Percentiles rank a stretch among this genome's conserved stretches.
phyloP scores from a whole-genome alignment of 2,888 invertebrate species.

The Ecdyonurus torrentis region DNA sequence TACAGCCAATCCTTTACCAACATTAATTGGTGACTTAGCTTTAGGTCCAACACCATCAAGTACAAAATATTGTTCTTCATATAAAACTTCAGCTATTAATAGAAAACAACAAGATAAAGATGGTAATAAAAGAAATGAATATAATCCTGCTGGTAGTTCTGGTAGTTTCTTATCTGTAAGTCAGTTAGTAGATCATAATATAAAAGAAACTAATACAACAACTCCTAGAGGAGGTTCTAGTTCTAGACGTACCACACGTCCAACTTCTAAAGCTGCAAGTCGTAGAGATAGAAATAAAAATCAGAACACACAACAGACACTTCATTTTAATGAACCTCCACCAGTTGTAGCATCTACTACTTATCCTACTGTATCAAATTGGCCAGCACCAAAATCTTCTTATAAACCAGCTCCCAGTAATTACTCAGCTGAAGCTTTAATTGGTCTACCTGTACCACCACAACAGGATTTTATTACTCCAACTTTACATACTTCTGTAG shows the following conservation, averaged over 20 bases:
- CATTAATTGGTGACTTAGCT: slow-evolving; percentile 42
- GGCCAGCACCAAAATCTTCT: not conserved
- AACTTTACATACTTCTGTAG: not conserved
- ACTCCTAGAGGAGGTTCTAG: not conserved
- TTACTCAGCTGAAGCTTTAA: slow-evolving; percentile 27
- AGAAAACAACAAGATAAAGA: slow-evolving; percentile 17
- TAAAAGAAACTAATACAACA: slow-evolving; percentile 5
- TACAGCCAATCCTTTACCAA: slow-evolving; percentile 35
- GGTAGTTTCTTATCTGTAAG: slow-evolving; percentile 42
- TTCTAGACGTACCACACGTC: not conserved
- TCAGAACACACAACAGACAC: not conserved
- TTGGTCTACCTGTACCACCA: slow-evolving; percentile 16
- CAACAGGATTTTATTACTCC: not conserved
- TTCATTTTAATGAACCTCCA: not conserved
- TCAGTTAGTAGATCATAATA: slow-evolving; percentile 37
- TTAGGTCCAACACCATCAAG: slow-evolving; percentile 23
- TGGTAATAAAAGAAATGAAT: not conserved
- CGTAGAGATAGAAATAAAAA: not conserved
- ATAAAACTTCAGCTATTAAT: slow-evolving; percentile 20
- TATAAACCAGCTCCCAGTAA: slow-evolving; percentile 21
- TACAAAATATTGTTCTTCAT: slow-evolving; percentile 14
- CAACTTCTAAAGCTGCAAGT: not conserved
- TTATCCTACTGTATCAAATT: not conserved
- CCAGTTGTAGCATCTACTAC: not conserved
- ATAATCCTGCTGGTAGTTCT: slow-evolving; percentile 21